A percentile compares a stretch with the other conserved stretches of the same genome.
These are phyloP conservation scores for Xestoiulus laeticollis DNA, from an alignment of 2,888 invertebrate species.

Conservation along the genomic window DNA sequence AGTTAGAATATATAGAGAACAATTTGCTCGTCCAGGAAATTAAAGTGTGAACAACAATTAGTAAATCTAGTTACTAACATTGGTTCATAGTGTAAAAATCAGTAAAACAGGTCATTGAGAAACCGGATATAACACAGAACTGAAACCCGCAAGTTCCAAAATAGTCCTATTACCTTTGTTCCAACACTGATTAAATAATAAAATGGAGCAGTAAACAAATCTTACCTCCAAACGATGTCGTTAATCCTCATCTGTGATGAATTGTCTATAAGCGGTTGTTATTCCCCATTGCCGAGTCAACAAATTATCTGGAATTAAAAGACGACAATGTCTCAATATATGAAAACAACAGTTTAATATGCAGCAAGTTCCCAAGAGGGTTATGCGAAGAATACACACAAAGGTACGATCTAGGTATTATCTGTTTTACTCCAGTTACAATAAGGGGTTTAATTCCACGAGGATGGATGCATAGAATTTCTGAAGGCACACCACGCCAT, in stretches of 20 bases:
- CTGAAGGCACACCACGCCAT: background rate
- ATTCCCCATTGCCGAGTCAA: background rate
- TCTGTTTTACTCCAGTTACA: background rate
- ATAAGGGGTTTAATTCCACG: background rate
- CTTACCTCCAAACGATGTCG: background rate
- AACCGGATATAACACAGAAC: too few species aligned
- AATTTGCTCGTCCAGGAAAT: too few species aligned
- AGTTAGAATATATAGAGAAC: too few species aligned
- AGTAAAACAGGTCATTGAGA: too few species aligned
- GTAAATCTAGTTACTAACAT: too few species aligned
- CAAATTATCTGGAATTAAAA: constrained; percentile 19
- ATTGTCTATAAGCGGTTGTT: background rate
- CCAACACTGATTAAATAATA: background rate
- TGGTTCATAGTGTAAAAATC: too few species aligned
- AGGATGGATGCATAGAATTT: background rate
- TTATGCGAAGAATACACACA: background rate
- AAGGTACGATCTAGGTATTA: background rate
- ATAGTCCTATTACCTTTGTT: background rate
- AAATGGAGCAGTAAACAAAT: background rate
- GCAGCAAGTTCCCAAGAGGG: background rate
- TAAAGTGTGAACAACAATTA: too few species aligned
- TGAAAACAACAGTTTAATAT: background rate
- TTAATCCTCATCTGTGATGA: constrained; percentile 8
- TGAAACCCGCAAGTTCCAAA: background rate
- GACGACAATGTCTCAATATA: background rate